Conservation (phyloP, 1,140 invertebrate genomes). For the Drosophila obscura region DNA sequence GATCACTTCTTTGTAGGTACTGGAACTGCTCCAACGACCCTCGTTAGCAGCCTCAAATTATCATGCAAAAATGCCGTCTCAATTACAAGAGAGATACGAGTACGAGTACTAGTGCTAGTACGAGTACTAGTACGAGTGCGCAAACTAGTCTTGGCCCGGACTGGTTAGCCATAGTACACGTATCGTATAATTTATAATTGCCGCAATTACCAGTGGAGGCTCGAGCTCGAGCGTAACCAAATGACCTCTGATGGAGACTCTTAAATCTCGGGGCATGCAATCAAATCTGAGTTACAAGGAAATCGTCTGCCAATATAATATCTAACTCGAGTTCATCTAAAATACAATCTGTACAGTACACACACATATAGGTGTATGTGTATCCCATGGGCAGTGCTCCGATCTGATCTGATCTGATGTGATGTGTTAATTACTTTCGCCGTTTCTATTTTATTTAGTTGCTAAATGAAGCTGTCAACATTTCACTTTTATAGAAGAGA, state of each 20-base stretch:
- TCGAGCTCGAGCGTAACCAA: constrained; percentile 22
- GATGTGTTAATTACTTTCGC: constrained; percentile 71
- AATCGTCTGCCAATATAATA: constrained; percentile 28
- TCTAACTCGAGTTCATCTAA: constrained; percentile 21
- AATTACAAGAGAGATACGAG: constrained; percentile 45
- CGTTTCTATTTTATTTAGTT: constrained; percentile 54
- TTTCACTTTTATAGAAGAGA: constrained; percentile 64
- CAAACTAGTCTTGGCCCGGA: constrained; percentile 14
- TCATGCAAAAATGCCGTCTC: constrained; percentile 76
- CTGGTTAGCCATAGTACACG: constrained; percentile 28
- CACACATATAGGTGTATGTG: no score
- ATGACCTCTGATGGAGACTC: constrained; percentile 57
- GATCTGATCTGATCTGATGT: constrained; percentile 5
- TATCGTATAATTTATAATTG: constrained; percentile 56
- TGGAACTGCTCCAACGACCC: constrained; percentile 38
- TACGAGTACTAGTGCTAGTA: not conserved
- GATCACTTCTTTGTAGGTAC: constrained; percentile 12
- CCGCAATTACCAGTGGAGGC: constrained; percentile 44
- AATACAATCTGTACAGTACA: not conserved
- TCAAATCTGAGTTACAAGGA: constrained; percentile 43
- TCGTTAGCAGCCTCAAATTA: constrained; percentile 44
- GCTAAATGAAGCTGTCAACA: constrained; percentile 65
- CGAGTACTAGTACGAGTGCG: constrained; percentile 15
- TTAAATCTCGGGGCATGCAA: constrained; percentile 31
- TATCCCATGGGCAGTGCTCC: not conserved